phyloP scores from a whole-genome alignment of 2,888 invertebrate genomes.

The Sepiola atlantica region DNA sequence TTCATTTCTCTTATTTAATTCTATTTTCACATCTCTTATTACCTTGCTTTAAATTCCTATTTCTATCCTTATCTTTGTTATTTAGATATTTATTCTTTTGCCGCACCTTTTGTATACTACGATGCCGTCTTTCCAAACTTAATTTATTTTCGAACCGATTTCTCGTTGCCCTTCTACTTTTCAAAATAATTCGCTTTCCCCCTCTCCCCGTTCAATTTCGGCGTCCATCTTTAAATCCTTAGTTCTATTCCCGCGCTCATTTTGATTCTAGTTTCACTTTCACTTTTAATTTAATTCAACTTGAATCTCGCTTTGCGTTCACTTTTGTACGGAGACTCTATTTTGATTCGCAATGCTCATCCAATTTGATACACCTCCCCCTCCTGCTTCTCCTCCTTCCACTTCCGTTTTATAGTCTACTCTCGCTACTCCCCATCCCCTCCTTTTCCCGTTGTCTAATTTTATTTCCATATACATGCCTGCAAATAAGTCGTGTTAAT shows the following conservation, averaged over 20 bases:
- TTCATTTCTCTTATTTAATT: background rate
- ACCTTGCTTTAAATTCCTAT: background rate
- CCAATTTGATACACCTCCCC: background rate
- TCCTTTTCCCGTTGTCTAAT: background rate
- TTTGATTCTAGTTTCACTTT: background rate
- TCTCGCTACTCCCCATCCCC: background rate
- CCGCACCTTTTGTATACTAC: background rate
- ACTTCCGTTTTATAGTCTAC: background rate
- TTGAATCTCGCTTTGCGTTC: background rate
- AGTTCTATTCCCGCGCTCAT: background rate
- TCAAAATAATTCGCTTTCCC: background rate
- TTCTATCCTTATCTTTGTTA: background rate
- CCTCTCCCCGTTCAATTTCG: background rate
- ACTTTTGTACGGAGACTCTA: background rate
- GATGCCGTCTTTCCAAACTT: background rate
- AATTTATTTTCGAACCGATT: background rate
- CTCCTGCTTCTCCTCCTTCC: background rate
- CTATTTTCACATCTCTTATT: background rate
- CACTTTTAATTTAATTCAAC: conserved; percentile 8
- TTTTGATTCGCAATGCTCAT: background rate
- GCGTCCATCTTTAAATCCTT: background rate
- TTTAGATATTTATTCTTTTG: background rate
- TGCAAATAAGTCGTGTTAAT: conserved; percentile 32
- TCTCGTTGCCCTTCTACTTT: background rate
- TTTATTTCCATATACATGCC: conserved; percentile 33